phyloP scores from a whole-genome alignment of 2,888 invertebrate genomes.

The Argyresthia albistria region DNA sequence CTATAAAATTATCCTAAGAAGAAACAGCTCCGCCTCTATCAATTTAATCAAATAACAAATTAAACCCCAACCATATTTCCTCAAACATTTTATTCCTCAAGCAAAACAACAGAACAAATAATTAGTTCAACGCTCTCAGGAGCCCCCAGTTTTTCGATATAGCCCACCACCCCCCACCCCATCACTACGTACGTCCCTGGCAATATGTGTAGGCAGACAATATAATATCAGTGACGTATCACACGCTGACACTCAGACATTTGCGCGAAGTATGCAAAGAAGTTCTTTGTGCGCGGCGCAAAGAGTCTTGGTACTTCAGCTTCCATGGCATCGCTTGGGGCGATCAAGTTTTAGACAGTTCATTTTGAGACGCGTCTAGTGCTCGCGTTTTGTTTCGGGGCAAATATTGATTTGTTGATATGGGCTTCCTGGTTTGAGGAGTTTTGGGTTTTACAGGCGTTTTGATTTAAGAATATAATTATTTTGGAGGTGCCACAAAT shows the following conservation, averaged over 20 bases:
- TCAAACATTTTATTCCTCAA: not conserved
- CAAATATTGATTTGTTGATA: not conserved
- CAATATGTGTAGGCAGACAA: conserved; percentile 64
- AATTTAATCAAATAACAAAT: too few relatives aligned
- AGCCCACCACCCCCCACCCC: conserved; percentile 12
- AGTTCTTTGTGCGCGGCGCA: conserved; percentile 41
- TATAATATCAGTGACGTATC: conserved; percentile 68
- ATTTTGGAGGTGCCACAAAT: too few relatives aligned
- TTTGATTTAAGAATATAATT: too few relatives aligned
- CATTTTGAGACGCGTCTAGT: conserved; percentile 18
- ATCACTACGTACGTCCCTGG: conserved; percentile 28
- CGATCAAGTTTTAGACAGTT: conserved; percentile 31
- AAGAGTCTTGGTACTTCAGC: conserved; percentile 48
- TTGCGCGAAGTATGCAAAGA: conserved; percentile 68
- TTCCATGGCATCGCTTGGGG: conserved; percentile 15
- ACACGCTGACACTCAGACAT: conserved; percentile 60
- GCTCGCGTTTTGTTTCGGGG: conserved; percentile 6
- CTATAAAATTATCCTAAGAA: too few relatives aligned
- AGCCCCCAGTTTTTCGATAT: conserved; percentile 21
- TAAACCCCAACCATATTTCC: too few relatives aligned
- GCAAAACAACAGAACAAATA: not conserved
- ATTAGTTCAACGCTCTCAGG: not conserved
- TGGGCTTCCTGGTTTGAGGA: not conserved
- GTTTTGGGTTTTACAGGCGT: not conserved
- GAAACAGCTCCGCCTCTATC: too few relatives aligned